Conservation (phyloP, 2,888 invertebrate genomes). For the Cryptocheilus praepositus region DNA sequence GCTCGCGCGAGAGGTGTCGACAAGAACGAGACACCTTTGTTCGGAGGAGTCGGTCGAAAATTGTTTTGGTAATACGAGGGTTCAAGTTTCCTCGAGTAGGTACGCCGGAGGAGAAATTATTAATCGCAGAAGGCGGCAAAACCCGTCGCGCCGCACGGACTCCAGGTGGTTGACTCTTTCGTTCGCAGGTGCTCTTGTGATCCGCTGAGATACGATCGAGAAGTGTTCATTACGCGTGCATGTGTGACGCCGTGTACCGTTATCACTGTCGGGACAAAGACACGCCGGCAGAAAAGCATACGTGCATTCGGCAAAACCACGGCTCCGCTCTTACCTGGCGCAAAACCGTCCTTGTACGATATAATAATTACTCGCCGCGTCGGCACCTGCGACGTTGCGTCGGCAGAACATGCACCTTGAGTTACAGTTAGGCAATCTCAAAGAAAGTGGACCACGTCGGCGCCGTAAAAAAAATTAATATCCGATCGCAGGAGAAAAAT, state of each 20-base stretch:
- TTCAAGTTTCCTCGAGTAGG: slow-evolving; percentile 34
- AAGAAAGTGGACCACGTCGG: no score
- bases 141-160: slow-evolving; percentile 11
- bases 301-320: no score
- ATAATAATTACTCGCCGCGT: no score
- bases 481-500: no score
- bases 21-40: background rate
- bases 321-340: no score
- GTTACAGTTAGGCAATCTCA: no score
- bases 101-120: slow-evolving; percentile 40
- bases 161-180: slow-evolving; percentile 48
- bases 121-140: slow-evolving; percentile 33
- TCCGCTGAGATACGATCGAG: slow-evolving; percentile 37
- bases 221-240: slow-evolving; percentile 3
- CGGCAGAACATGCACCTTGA: background rate
- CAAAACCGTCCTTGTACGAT: no score
- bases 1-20: no score
- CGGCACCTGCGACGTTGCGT: slow-evolving; percentile 1
- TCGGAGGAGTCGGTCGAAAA: background rate
- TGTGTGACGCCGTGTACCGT: background rate
- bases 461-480: no score
- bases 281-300: no score
- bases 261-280: slow-evolving; percentile 18
- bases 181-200: slow-evolving; percentile 42
- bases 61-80: background rate